Base-by-base conservation (phyloP, 2,797 vertebrate species). In the Protosalanx chinensis region DNA sequence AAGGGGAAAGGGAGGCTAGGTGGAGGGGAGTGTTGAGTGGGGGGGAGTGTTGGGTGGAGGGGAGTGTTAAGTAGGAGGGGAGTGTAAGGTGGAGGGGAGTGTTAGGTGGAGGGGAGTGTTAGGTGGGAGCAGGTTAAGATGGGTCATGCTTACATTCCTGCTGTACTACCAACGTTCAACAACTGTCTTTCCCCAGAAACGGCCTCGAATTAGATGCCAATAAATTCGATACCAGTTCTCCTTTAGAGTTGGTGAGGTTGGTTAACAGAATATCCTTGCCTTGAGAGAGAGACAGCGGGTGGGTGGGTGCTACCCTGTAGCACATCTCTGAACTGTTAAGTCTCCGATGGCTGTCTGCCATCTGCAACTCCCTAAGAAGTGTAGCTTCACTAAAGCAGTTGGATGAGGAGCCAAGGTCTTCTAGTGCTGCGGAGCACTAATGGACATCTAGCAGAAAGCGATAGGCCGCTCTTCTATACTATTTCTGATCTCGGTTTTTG, bases 31-130 rank as follows among this genome's bases (percentile, higher is more conserved):
- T 41, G 37, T 2, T 41, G 6, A 6, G 8, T 41, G 41, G 18
- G n/a, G 51, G 6, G 6, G 15, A 27, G 23, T 27, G 15, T 4
- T 16, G n/a, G 51, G 51, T n/a, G 15, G 51, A n/a, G 51, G 49
- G 35, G 8, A n/a, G 15, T 16, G 51, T 1, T 13, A 3, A 1
- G 35, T n/a, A n/a, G 51, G 6, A 41, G 37, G 37, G 10, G 37
- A 41, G 1, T 8, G 37, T 41, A 12, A 41, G 37, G 10, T 41
- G 37, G 1, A 41, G 37, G 10, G 41, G 12, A 5, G 41, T 67
- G 59, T 56, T 51, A 64, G 65, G 4, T 68, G 72, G 29, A 66
- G 67, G 71, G 53, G 71, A 76, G 35, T 8, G 7, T 8, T 37
- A 7, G 7, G 35, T 37, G 35, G 1, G 35, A 8, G 10, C 13